Evolutionary conservation across 2,888 invertebrate species (phyloP).

Genomic region (Drosophila meridiana): DNA sequence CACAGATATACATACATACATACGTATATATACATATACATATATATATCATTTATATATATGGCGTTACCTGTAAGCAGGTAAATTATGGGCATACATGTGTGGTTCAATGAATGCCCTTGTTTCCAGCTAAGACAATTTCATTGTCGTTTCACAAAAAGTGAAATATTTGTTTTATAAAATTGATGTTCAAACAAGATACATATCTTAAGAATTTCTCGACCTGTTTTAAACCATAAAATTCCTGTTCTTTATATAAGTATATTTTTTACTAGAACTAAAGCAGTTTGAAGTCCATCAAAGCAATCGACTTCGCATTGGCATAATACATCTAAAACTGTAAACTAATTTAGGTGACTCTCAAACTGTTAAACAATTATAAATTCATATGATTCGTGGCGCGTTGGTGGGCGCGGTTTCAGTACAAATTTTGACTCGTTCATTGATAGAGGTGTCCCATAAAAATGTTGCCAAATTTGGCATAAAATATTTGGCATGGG

Average conservation of each 20-base stretch:
- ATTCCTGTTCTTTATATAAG: neutral
- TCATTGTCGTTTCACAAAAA: constrained; percentile 1
- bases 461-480: neutral
- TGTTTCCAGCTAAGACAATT: neutral
- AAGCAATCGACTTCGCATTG: neutral
- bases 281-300: neutral
- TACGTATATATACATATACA: neutral
- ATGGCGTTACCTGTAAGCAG: constrained; percentile 7
- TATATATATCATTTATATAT: neutral
- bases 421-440: neutral
- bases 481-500: neutral
- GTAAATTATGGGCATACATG: constrained; percentile 2
- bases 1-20: neutral
- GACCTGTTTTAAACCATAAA: neutral
- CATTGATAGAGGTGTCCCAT: neutral
- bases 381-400: neutral
- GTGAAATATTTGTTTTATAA: neutral
- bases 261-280: neutral
- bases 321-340: neutral
- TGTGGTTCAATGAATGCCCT: constrained; percentile 7
- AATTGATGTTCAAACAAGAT: neutral
- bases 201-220: neutral
- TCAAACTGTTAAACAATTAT: neutral
- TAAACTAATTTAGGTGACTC: neutral
- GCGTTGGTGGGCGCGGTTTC: neutral